These are phyloP conservation scores for Diacarnus erythraeanus DNA, from an alignment of 37 sponge, comb jelly and placozoan species.

Conservation along the genomic window DNA sequence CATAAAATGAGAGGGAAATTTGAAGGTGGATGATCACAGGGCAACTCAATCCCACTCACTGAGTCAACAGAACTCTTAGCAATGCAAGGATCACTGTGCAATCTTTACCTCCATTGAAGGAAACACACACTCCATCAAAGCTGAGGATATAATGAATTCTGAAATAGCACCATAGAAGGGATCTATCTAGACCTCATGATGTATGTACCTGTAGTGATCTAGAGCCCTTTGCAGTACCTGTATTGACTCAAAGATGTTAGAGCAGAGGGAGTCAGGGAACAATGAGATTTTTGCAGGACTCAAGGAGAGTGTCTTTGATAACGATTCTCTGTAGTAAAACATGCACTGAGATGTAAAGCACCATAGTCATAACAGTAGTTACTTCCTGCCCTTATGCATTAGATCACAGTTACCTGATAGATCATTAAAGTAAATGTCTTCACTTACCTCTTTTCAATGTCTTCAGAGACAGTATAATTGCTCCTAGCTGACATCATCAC, in stretches of 20 bases:
- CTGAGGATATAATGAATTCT: slow-evolving; percentile 7
- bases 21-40: no score
- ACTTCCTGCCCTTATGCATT: no score
- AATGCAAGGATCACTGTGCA: slow-evolving; percentile 90
- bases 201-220: slow-evolving; percentile 23
- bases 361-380: no score
- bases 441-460: not conserved
- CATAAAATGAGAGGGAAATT: not conserved
- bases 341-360: no score
- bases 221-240: slow-evolving; percentile 35
- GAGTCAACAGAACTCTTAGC: slow-evolving; percentile 44
- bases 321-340: no score
- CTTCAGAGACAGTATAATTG: slow-evolving; percentile 3
- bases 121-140: slow-evolving; percentile 68
- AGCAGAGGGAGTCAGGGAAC: slow-evolving; percentile 16
- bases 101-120: slow-evolving; percentile 99
- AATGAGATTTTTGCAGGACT: not conserved
- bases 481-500: slow-evolving; percentile 28
- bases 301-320: not conserved
- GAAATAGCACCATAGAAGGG: not conserved
- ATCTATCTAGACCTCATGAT: not conserved
- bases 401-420: no score
- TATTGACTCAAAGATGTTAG: slow-evolving; percentile 4
- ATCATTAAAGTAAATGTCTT: no score
- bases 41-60: slow-evolving; percentile 17